Conservation (phyloP, 1,140 invertebrate genomes). For the Drosophila takahashii region DNA sequence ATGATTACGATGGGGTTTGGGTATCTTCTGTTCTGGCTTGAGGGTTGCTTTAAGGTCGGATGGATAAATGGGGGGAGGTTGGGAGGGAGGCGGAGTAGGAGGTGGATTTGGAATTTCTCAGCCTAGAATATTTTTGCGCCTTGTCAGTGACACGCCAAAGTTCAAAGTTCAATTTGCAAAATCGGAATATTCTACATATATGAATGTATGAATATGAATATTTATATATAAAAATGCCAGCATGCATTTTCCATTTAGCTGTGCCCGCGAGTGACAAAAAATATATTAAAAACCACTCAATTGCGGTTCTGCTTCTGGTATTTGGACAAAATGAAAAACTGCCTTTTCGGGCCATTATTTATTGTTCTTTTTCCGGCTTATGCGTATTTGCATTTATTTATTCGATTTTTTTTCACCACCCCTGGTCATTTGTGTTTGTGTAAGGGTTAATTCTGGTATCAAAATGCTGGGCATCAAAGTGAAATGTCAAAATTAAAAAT, state of each 20-base stretch:
- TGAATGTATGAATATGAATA: too few species aligned
- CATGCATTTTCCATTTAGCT: constrained; percentile 5
- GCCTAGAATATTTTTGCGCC: neutral
- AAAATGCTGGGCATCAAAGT: neutral
- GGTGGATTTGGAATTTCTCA: neutral
- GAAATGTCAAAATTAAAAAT: neutral
- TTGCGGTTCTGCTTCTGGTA: neutral
- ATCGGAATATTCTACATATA: neutral
- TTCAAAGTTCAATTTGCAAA: constrained; percentile 18
- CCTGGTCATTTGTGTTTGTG: neutral
- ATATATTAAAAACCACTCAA: constrained; percentile 7
- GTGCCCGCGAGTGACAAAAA: constrained; percentile 20
- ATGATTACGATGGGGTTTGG: constrained; percentile 44
- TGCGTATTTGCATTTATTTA: neutral
- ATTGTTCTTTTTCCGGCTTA: constrained; percentile 9
- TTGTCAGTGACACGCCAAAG: constrained; percentile 1
- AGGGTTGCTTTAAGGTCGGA: constrained; percentile 14
- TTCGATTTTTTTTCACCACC: neutral
- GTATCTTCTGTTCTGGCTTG: constrained; percentile 7
- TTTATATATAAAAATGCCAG: neutral
- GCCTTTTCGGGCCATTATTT: constrained; percentile 3
- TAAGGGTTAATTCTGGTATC: constrained; percentile 11
- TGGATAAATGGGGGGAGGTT: neutral
- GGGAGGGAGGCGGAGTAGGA: neutral
- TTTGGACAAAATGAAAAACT: constrained; percentile 1